Percentiles rank a stretch among this genome's conserved stretches.
These are phyloP conservation scores for Drosophila paulistorum DNA, from an alignment of 1,140 invertebrate species.

Conservation along the genomic window DNA sequence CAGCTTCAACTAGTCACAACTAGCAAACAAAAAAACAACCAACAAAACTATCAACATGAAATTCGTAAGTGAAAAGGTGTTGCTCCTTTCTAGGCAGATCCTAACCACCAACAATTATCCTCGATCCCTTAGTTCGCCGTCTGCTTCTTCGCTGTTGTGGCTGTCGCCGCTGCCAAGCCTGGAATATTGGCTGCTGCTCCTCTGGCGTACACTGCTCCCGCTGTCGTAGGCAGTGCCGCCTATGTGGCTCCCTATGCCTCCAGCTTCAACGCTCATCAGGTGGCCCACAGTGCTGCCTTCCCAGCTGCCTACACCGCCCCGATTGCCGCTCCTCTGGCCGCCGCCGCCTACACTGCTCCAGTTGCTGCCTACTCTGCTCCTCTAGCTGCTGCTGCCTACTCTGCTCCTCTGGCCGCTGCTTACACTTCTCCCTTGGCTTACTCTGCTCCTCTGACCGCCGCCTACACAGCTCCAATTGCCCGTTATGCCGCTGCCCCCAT, in stretches of 20 bases:
- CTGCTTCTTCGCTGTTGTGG: slow-evolving; percentile 75
- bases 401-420: slow-evolving; percentile 28
- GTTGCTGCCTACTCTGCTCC: slow-evolving; percentile 44
- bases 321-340: slow-evolving; percentile 41
- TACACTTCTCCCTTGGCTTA: slow-evolving; percentile 59
- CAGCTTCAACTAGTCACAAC: slow-evolving; percentile 61
- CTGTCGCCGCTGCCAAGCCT: slow-evolving; percentile 68
- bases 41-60: slow-evolving; percentile 69
- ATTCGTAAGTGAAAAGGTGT: slow-evolving; percentile 65
- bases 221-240: slow-evolving; percentile 74
- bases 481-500: slow-evolving; percentile 41
- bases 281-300: slow-evolving; percentile 66
- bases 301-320: slow-evolving; percentile 59
- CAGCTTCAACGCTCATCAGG: slow-evolving; percentile 58
- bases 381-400: slow-evolving; percentile 53
- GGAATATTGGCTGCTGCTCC: slow-evolving; percentile 69
- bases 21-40: slow-evolving; percentile 27
- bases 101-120: neutral
- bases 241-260: slow-evolving; percentile 84
- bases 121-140: slow-evolving; percentile 59
- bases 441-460: slow-evolving; percentile 71
- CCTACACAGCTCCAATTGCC: slow-evolving; percentile 77
- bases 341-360: slow-evolving; percentile 42
- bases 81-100: neutral
- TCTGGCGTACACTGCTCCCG: slow-evolving; percentile 82